phyloP scores from a whole-genome alignment of 2,888 invertebrate species.

The Cylindroiulus punctatus region DNA sequence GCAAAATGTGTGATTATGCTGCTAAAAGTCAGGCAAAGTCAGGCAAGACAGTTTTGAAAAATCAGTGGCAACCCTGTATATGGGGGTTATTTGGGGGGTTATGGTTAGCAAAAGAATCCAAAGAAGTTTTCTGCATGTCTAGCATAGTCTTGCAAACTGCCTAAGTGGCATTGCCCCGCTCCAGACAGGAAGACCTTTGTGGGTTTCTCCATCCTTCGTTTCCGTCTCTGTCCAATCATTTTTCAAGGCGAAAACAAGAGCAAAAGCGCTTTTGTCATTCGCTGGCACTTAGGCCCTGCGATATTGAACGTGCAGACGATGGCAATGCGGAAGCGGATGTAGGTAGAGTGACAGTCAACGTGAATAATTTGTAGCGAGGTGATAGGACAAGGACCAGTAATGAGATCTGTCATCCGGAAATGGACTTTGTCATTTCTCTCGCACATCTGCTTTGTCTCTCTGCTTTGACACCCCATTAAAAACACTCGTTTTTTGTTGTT shows the following conservation, averaged over 20 bases:
- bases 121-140: no score
- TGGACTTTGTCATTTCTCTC: slow-evolving; percentile 41
- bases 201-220: slow-evolving; percentile 13
- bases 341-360: slow-evolving; percentile 21
- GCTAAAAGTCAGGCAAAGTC: no score
- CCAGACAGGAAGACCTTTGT: slow-evolving; percentile 26
- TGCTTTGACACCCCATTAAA: slow-evolving; percentile 14
- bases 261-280: slow-evolving; percentile 11
- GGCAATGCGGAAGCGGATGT: slow-evolving; percentile 39
- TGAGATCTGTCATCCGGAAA: slow-evolving; percentile 40
- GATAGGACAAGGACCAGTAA: slow-evolving; percentile 43
- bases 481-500: slow-evolving; percentile 1
- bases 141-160: no score
- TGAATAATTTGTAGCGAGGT: slow-evolving; percentile 45
- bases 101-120: no score
- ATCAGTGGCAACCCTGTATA: no score
- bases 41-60: no score
- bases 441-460: neutral
- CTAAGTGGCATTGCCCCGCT: neutral
- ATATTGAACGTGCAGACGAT: slow-evolving; percentile 6
- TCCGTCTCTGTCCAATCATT: slow-evolving; percentile 14
- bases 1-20: no score
- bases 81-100: no score
- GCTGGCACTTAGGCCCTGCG: slow-evolving; percentile 21
- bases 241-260: neutral